phyloP scores from a whole-genome alignment of 1,140 invertebrate species.

The Cydia strobilella region DNA sequence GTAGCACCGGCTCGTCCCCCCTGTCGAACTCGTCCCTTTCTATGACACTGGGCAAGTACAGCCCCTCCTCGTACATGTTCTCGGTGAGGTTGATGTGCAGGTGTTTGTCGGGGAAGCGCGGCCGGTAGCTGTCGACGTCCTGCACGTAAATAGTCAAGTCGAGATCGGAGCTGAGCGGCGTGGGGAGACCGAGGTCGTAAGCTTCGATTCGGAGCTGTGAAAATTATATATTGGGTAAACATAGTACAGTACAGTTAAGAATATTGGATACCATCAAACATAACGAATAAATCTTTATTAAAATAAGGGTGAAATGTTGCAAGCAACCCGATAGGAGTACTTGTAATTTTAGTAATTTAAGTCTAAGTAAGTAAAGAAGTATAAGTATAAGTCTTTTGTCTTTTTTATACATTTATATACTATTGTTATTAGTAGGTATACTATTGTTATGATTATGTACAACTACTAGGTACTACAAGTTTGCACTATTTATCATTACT shows the following conservation, averaged over 20 bases:
- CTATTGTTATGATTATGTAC: too few species aligned
- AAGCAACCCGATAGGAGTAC: too few species aligned
- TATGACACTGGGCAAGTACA: conserved; percentile 89
- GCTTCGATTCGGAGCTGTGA: conserved; percentile 92
- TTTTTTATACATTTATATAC: too few species aligned
- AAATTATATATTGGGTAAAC: conserved; percentile 35
- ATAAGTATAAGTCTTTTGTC: too few species aligned
- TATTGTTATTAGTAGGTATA: too few species aligned
- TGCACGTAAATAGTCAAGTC: conserved; percentile 94
- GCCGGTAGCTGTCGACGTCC: conserved; percentile 94
- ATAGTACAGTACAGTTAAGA: conserved; percentile 33
- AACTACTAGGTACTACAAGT: too few species aligned
- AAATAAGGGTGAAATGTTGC: too few species aligned
- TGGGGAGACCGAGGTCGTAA: conserved; percentile 92
- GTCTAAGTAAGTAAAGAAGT: too few species aligned
- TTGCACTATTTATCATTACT: too few species aligned
- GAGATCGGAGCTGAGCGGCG: conserved; percentile 91
- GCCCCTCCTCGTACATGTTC: conserved; percentile 84
- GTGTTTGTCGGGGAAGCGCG: conserved; percentile 89
- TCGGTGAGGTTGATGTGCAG: conserved; percentile 91
- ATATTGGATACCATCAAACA: neutral
- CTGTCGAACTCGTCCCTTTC: conserved; percentile 92
- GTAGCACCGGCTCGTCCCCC: conserved; percentile 86
- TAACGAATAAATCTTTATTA: too few species aligned
- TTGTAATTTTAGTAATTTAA: too few species aligned